Conservation (phyloP, 1,140 invertebrate species). For the Drosophila jambulina region DNA sequence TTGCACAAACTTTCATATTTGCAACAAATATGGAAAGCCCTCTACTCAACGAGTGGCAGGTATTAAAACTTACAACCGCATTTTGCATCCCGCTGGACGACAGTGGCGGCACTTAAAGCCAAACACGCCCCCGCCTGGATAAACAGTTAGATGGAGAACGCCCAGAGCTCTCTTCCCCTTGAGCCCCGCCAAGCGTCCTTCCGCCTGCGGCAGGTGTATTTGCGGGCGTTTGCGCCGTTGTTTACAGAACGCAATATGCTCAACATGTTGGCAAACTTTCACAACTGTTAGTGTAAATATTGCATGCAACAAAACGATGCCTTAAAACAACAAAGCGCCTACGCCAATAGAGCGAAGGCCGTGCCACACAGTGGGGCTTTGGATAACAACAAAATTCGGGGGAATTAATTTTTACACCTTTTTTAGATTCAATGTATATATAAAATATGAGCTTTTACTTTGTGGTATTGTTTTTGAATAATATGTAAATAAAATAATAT, state of each 20-base stretch:
- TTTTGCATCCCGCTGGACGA: conserved; percentile 36
- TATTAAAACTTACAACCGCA: conserved; percentile 24
- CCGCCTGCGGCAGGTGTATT: conserved; percentile 20
- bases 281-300: conserved; percentile 65
- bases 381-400: neutral
- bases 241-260: conserved; percentile 65
- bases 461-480: neutral
- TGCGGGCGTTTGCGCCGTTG: conserved; percentile 42
- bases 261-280: conserved; percentile 73
- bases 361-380: neutral
- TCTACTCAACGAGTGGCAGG: neutral
- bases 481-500: neutral
- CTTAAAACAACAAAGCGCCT: conserved; percentile 53
- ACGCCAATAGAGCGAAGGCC: conserved; percentile 18
- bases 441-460: neutral
- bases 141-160: conserved; percentile 46
- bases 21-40: conserved; percentile 2
- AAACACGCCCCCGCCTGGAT: conserved; percentile 40
- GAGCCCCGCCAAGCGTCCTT: conserved; percentile 2
- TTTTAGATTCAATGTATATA: neutral
- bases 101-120: conserved; percentile 23
- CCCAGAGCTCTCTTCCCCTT: conserved; percentile 7
- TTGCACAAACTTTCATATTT: neutral
- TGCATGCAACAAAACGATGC: conserved; percentile 54
- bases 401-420: neutral